These are phyloP conservation scores for Megalonaias nervosa DNA, from an alignment of 1,140 invertebrate genomes.

Conservation along the genomic window DNA sequence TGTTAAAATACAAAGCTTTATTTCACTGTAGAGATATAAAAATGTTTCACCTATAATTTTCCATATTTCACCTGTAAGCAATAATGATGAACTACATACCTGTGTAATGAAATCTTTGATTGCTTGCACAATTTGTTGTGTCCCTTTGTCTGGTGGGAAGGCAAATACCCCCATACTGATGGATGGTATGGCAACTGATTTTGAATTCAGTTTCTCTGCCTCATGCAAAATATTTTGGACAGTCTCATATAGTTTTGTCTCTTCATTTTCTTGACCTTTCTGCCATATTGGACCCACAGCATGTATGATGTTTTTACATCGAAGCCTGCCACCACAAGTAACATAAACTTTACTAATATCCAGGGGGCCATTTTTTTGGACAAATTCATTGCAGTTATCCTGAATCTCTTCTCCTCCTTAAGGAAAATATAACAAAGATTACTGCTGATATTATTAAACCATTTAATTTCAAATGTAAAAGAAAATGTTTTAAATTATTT, in stretches of 20 bases:
- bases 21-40: too few relatives aligned
- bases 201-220: slow-evolving; percentile 23
- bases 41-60: too few relatives aligned
- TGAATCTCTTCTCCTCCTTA: slow-evolving; percentile 38
- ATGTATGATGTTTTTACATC: slow-evolving; percentile 49
- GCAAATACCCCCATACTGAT: slow-evolving; percentile 53
- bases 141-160: slow-evolving; percentile 42
- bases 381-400: slow-evolving; percentile 40
- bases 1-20: too few relatives aligned
- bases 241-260: slow-evolving; percentile 30
- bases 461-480: too few relatives aligned
- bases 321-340: slow-evolving; percentile 39
- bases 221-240: slow-evolving; percentile 36
- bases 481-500: too few relatives aligned
- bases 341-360: slow-evolving; percentile 36
- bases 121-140: slow-evolving; percentile 25
- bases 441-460: too few relatives aligned
- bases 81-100: too few relatives aligned
- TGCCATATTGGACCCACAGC: slow-evolving; percentile 57
- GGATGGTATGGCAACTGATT: slow-evolving; percentile 47
- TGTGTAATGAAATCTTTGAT: slow-evolving; percentile 24
- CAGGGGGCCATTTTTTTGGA: slow-evolving; percentile 29
- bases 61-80: too few relatives aligned
- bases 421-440: background rate
- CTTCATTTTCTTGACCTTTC: slow-evolving; percentile 35